Evolutionary conservation across 2,113 vertebrate species (phyloP).

Genomic region (Puma concolor): DNA sequence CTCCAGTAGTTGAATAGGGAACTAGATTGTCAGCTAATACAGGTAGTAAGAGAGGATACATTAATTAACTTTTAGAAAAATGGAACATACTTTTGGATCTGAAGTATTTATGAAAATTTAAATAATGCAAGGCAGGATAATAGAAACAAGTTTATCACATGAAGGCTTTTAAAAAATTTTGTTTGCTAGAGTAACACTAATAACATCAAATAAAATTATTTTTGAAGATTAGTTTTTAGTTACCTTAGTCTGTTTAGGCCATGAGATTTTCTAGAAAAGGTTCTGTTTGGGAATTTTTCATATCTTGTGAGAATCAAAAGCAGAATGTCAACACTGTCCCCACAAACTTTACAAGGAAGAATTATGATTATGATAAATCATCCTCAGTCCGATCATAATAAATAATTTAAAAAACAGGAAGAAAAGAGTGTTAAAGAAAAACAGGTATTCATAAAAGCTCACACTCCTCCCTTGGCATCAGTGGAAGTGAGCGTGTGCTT

Average conservation of each 20-base stretch:
- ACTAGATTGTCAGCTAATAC: background rate
- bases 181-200: background rate
- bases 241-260: background rate
- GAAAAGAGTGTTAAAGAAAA: background rate
- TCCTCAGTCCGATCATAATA: background rate
- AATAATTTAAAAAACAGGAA: background rate
- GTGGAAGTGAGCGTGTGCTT: background rate
- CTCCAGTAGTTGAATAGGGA: background rate
- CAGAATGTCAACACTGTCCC: background rate
- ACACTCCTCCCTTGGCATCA: background rate
- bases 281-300: background rate
- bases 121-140: background rate
- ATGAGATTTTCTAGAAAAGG: background rate
- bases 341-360: background rate
- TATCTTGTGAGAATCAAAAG: background rate
- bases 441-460: background rate
- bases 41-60: background rate
- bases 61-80: background rate
- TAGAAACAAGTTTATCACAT: background rate
- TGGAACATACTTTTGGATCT: background rate
- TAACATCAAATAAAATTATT: background rate
- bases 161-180: background rate
- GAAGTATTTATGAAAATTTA: background rate
- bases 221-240: conserved; percentile 4
- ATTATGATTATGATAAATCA: background rate